Percentiles rank a stretch among this genome's conserved stretches.
These are phyloP conservation scores for Rhinophrynus dorsalis DNA, from an alignment of 2,797 vertebrate genomes.

Conservation along the genomic window DNA sequence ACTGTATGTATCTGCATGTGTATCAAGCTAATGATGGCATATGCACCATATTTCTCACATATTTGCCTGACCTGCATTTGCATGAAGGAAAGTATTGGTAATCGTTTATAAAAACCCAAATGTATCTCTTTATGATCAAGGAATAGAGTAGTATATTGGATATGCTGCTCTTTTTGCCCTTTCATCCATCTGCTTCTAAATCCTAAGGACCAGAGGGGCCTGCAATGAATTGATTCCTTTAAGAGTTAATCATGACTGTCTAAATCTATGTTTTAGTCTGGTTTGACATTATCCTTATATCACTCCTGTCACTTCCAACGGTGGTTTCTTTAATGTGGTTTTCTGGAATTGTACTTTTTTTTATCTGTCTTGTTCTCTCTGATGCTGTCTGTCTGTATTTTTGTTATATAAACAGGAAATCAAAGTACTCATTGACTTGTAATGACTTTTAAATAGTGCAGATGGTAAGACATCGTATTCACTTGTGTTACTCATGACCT, in stretches of 20 bases:
- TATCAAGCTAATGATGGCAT: too few species aligned
- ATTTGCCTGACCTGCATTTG: too few species aligned
- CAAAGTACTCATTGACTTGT: constrained; percentile 7
- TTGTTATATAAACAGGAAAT: constrained; percentile 44
- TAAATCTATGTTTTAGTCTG: neutral
- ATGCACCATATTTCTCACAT: too few species aligned
- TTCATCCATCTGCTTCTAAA: too few species aligned
- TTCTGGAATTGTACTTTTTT: neutral
- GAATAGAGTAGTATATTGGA: too few species aligned
- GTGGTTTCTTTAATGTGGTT: constrained; percentile 27
- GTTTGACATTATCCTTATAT: neutral
- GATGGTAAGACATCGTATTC: constrained; percentile 24
- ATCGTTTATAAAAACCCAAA: too few species aligned
- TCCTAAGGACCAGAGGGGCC: too few species aligned
- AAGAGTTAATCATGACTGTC: constrained; percentile 1
- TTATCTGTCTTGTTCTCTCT: neutral
- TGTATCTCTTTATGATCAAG: too few species aligned
- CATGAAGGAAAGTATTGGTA: too few species aligned
- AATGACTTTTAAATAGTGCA: constrained; percentile 34
- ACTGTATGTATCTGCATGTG: too few species aligned
- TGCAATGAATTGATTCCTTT: too few species aligned
- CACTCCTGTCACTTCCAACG: neutral
- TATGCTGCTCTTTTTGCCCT: too few species aligned
- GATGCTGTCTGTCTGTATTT: neutral
- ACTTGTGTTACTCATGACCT: constrained; percentile 12